Evolutionary conservation across 2,113 vertebrate species (phyloP).

Genomic region (Stigmatopora nigra): DNA sequence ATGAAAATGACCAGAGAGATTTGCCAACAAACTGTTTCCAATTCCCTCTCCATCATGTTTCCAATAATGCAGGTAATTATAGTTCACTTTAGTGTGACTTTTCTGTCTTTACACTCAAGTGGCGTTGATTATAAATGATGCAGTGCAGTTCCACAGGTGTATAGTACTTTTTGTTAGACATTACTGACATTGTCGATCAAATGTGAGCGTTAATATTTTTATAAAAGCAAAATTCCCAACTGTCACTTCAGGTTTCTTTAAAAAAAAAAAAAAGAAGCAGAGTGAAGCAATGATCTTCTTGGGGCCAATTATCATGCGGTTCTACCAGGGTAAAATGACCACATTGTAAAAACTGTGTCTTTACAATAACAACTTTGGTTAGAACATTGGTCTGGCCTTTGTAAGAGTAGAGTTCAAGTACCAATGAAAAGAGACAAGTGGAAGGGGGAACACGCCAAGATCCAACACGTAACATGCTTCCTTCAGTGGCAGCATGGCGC

Average conservation of each 20-base stretch:
- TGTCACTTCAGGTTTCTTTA: background rate
- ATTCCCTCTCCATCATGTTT: background rate
- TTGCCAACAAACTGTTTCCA: background rate
- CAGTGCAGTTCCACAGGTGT: background rate
- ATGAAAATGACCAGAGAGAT: background rate
- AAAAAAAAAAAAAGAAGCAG: background rate
- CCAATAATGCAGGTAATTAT: background rate
- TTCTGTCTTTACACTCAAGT: background rate
- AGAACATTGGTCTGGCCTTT: constrained; percentile 11
- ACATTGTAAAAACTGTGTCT: background rate
- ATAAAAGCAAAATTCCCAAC: background rate
- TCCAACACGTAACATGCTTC: constrained; percentile 38
- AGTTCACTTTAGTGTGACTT: background rate
- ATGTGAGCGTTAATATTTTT: background rate
- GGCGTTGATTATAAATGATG: background rate
- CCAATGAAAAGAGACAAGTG: constrained; percentile 38
- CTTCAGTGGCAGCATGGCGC: constrained; percentile 35
- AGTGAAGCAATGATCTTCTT: background rate
- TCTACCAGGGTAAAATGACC: constrained; percentile 1
- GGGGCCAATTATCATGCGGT: background rate
- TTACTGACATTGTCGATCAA: background rate
- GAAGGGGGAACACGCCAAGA: constrained; percentile 43
- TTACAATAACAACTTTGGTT: background rate
- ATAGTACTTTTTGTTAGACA: background rate
- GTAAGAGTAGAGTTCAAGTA: constrained; percentile 29